Evolutionary conservation across 2,888 invertebrate genomes (phyloP).

Genomic region (Andrena praecox): DNA sequence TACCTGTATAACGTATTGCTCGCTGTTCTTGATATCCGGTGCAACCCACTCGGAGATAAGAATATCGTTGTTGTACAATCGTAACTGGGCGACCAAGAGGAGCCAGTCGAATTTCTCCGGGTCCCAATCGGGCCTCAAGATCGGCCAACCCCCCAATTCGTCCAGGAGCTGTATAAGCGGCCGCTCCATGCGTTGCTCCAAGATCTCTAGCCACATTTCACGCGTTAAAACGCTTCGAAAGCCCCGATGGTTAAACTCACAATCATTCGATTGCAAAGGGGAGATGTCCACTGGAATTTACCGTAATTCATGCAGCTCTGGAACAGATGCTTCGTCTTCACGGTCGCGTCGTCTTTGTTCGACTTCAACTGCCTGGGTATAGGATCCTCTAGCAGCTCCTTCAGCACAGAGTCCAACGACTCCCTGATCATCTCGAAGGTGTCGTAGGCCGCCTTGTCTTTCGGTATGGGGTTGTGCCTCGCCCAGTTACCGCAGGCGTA

Average conservation of each 20-base stretch:
- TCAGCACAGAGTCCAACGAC: conserved; percentile 90
- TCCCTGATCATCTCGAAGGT: conserved; percentile 96
- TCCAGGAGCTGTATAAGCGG: conserved; percentile 90
- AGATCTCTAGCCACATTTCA: conserved; percentile 85
- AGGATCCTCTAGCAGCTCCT: conserved; percentile 88
- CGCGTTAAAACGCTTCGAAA: conserved; percentile 47
- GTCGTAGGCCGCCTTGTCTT: conserved; percentile 94
- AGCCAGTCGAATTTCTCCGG: conserved; percentile 89
- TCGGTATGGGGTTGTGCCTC: conserved; percentile 93
- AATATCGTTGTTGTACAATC: conserved; percentile 94
- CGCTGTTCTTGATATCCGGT: conserved; percentile 96
- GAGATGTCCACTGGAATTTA: conserved; percentile 63
- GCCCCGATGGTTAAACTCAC: not conserved
- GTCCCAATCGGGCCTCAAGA: conserved; percentile 89
- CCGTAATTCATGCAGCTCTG: conserved; percentile 94
- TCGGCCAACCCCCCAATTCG: conserved; percentile 95
- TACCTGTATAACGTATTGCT: conserved; percentile 93
- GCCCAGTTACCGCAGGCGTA: conserved; percentile 96
- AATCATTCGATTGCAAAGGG: not conserved
- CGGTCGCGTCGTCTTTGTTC: conserved; percentile 87
- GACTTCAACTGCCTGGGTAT: conserved; percentile 53
- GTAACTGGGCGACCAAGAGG: conserved; percentile 90
- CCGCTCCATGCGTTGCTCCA: conserved; percentile 89
- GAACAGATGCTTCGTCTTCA: conserved; percentile 94
- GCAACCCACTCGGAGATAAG: conserved; percentile 95